Evolutionary conservation across 1,140 invertebrate species (phyloP).

Genomic region (Apocrypta bakeri): DNA sequence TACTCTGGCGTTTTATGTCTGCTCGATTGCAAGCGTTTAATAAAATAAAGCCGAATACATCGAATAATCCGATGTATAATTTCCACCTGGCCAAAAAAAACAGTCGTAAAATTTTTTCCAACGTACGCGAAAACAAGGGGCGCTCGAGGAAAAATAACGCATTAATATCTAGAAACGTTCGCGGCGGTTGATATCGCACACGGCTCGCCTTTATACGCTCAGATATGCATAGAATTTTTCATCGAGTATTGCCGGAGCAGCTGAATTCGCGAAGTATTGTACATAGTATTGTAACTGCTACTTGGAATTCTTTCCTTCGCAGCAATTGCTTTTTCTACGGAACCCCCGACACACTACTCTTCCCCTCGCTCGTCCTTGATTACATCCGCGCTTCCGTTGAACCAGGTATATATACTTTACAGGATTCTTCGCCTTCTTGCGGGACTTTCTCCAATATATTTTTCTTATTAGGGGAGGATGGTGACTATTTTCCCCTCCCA

Average conservation of each 20-base stretch:
- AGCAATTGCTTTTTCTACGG: constrained; percentile 20
- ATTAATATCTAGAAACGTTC: constrained; percentile 47
- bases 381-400: not conserved
- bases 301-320: constrained; percentile 34
- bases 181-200: not conserved
- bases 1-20: too few species aligned
- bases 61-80: not conserved
- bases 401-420: too few species aligned
- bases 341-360: not conserved
- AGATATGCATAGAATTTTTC: constrained; percentile 64
- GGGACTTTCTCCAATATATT: too few species aligned
- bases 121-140: constrained; percentile 2
- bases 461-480: too few species aligned
- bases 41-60: not conserved
- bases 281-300: constrained; percentile 48
- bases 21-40: too few species aligned
- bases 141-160: constrained; percentile 38
- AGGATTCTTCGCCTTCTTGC: too few species aligned
- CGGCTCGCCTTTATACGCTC: constrained; percentile 45
- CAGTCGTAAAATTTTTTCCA: not conserved
- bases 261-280: constrained; percentile 57
- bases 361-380: constrained; percentile 37
- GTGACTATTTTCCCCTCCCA: not conserved
- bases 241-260: constrained; percentile 54
- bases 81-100: not conserved